These are phyloP conservation scores for Ctenomys sociabilis DNA, from an alignment of 2,113 vertebrate species.

Conservation along the genomic window DNA sequence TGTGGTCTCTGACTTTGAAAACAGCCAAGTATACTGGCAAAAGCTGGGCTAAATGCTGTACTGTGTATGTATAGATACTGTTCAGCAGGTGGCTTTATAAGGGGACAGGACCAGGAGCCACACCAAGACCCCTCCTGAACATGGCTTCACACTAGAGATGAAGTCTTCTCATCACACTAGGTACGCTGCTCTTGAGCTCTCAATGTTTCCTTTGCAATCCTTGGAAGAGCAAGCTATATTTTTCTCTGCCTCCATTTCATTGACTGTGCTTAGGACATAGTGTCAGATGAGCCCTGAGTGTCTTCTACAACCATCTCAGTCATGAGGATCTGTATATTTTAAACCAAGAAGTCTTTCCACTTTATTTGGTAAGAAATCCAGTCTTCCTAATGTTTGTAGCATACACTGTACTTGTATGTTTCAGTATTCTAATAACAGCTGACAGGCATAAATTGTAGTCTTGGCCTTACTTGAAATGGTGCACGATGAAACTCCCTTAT, in stretches of 20 bases:
- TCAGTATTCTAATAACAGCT: constrained; percentile 4
- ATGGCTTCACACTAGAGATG: neutral
- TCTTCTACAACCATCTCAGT: neutral
- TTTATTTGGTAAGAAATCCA: constrained; percentile 41
- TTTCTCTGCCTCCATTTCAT: constrained; percentile 24
- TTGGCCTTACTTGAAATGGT: neutral
- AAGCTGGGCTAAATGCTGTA: neutral
- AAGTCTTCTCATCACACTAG: neutral
- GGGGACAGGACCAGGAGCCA: too few species aligned
- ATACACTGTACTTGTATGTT: constrained; percentile 51
- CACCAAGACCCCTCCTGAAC: neutral
- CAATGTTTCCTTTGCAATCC: neutral
- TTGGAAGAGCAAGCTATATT: neutral
- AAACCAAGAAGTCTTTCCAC: neutral
- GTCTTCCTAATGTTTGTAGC: constrained; percentile 37
- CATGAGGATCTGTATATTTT: neutral
- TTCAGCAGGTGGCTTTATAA: neutral
- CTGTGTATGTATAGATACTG: neutral
- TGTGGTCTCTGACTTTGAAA: neutral
- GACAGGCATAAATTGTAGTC: neutral
- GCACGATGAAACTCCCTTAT: neutral
- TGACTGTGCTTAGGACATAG: neutral
- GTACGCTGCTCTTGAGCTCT: neutral
- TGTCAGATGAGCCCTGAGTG: neutral
- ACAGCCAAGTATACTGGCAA: neutral